Evolutionary conservation across 2,797 vertebrate species (phyloP).

Genomic region (Halcyon badia): DNA sequence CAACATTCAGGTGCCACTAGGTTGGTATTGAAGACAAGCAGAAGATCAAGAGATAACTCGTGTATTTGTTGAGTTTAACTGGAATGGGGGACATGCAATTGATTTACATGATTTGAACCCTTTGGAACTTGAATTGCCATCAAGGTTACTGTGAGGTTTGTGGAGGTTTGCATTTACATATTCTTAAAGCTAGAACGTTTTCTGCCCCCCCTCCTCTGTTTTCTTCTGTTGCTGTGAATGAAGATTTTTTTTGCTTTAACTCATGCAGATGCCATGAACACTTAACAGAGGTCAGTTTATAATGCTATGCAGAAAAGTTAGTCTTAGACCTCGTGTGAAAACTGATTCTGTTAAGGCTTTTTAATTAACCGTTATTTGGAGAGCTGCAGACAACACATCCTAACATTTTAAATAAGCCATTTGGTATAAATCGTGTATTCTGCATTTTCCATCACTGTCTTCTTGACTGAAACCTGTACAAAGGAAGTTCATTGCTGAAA

Average conservation of each 20-base stretch:
- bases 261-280: background rate
- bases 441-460: background rate
- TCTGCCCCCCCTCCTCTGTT: accelerated
- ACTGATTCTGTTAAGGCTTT: background rate
- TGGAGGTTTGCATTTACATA: background rate
- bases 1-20: background rate
- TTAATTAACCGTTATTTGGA: background rate
- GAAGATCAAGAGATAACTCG: background rate
- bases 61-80: background rate
- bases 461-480: background rate
- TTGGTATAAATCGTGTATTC: background rate
- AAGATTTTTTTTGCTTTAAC: background rate
- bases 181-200: background rate
- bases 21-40: background rate
- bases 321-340: background rate
- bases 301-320: background rate
- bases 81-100: background rate
- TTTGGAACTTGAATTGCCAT: background rate
- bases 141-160: background rate
- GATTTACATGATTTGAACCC: background rate
- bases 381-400: background rate
- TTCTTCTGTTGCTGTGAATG: background rate
- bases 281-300: background rate
- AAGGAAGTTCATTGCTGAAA: background rate
- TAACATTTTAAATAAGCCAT: background rate